Conservation (phyloP, 2,888 invertebrate species). For the Notodonta ziczac region DNA sequence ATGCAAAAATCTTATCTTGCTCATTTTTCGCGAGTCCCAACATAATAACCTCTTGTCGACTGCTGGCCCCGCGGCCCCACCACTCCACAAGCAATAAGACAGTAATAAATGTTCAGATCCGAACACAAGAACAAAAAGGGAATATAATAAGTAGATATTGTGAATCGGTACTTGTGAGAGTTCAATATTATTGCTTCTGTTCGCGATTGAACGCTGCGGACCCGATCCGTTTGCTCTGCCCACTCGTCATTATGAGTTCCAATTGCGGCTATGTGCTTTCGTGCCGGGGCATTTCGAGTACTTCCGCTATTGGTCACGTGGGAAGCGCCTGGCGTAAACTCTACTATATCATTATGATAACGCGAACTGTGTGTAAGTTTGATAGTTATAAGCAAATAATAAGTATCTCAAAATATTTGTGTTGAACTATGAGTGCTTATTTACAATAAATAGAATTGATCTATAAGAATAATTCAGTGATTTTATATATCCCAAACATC, state of each 20-base stretch:
- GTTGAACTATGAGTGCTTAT: no score
- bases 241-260: slow-evolving; percentile 54
- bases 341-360: neutral
- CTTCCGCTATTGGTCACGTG: slow-evolving; percentile 21
- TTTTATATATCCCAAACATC: no score
- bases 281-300: slow-evolving; percentile 41
- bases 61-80: slow-evolving; percentile 70
- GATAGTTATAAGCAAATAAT: no score
- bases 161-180: slow-evolving; percentile 67
- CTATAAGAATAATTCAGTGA: no score
- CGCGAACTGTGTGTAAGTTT: neutral
- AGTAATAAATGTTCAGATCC: slow-evolving; percentile 82
- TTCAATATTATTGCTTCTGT: slow-evolving; percentile 71
- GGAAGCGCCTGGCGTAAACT: slow-evolving; percentile 1
- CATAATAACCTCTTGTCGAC: slow-evolving; percentile 82
- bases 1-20: slow-evolving; percentile 70
- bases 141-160: slow-evolving; percentile 80
- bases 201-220: slow-evolving; percentile 52
- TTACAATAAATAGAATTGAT: no score
- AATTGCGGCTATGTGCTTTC: slow-evolving; percentile 43
- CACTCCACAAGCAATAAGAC: slow-evolving; percentile 81
- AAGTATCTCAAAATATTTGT: no score
- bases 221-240: slow-evolving; percentile 48
- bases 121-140: slow-evolving; percentile 74
- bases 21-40: slow-evolving; percentile 78